Percentiles rank a stretch among this genome's conserved stretches.
Conservation (phyloP, 2,888 invertebrate species). For the Eupithecia pulchellata region DNA sequence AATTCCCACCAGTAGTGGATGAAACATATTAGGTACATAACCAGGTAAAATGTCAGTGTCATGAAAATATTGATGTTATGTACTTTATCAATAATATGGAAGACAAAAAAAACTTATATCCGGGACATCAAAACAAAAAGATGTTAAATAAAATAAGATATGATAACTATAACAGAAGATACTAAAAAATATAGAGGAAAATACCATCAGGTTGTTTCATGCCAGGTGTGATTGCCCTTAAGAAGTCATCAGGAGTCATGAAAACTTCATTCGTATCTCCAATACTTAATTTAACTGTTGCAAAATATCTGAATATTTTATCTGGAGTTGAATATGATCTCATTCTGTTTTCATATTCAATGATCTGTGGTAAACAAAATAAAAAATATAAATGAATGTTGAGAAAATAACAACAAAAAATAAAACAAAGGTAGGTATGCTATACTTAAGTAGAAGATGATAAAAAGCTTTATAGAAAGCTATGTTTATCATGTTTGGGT, state of each 20-base stretch:
- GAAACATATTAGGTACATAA: too few species aligned
- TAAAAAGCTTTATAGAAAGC: neutral
- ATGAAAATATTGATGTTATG: too few species aligned
- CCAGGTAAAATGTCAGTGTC: too few species aligned
- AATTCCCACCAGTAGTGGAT: neutral
- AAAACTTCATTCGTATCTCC: conserved; percentile 90
- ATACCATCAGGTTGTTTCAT: conserved; percentile 98
- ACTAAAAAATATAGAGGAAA: conserved; percentile 21
- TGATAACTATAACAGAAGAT: conserved; percentile 7
- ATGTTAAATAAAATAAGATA: neutral
- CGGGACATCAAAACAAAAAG: too few species aligned
- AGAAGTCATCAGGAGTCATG: conserved; percentile 99
- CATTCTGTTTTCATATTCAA: conserved; percentile 99
- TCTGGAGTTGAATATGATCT: conserved; percentile 98
- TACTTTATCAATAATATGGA: too few species aligned
- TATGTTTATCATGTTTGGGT: neutral
- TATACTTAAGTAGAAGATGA: neutral
- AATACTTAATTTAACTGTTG: conserved; percentile 93
- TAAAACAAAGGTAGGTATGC: conserved; percentile 16
- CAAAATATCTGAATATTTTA: conserved; percentile 99
- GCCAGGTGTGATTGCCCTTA: conserved; percentile 97
- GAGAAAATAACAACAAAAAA: conserved; percentile 19
- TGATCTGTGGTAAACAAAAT: conserved; percentile 88
- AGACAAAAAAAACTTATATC: too few species aligned
- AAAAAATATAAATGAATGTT: conserved; percentile 34